phyloP scores from a whole-genome alignment of 2,113 vertebrate species.

The Pseudonaja textilis region DNA sequence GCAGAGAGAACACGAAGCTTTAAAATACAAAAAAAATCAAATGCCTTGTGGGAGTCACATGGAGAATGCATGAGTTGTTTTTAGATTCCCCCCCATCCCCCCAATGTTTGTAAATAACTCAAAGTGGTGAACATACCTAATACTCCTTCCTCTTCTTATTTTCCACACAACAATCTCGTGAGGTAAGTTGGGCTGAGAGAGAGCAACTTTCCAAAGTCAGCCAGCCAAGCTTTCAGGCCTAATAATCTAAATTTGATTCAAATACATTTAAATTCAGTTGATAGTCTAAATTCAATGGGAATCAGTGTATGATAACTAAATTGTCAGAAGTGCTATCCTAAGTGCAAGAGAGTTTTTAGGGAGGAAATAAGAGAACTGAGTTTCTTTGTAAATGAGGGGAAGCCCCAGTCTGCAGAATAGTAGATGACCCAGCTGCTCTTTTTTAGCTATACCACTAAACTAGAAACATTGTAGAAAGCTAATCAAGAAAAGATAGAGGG shows the following conservation, averaged over 20 bases:
- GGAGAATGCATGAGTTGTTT: not conserved
- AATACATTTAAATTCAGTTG: not conserved
- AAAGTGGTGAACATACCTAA: not conserved
- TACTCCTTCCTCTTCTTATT: not conserved
- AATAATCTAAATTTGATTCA: not conserved
- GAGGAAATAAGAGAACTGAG: not conserved
- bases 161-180: not conserved
- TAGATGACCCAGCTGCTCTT: not conserved
- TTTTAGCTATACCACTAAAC: not conserved
- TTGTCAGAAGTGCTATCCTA: not conserved
- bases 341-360: not conserved
- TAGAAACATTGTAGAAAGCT: not conserved
- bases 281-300: not conserved
- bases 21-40: not conserved
- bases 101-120: not conserved
- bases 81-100: not conserved
- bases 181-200: not conserved
- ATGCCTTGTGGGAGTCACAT: not conserved
- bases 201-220: not conserved
- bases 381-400: not conserved
- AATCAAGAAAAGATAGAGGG: not conserved
- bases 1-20: not conserved
- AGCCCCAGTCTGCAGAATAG: not conserved
- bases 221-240: not conserved
- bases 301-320: not conserved